Evolutionary conservation across 2,797 vertebrate genomes (phyloP).

Genomic region (Melanotaenia maccullochi): DNA sequence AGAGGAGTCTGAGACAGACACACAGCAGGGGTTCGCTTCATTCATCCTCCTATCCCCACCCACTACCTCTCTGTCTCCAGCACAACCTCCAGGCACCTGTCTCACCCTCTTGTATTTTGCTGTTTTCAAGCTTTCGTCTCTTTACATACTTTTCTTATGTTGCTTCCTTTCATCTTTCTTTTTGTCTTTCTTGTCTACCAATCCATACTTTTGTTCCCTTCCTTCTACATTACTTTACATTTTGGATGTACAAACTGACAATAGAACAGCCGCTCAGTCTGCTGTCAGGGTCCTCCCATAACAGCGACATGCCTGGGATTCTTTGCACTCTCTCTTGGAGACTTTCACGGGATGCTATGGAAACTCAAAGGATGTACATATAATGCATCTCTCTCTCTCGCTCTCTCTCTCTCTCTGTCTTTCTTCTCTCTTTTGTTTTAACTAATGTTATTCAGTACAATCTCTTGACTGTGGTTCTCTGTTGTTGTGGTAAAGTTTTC

Average conservation of each 20-base stretch:
- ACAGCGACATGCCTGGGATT: conserved; percentile 71
- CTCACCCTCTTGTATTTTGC: conserved; percentile 47
- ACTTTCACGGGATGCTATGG: conserved; percentile 73
- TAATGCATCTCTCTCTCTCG: conserved; percentile 44
- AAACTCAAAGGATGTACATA: conserved; percentile 70
- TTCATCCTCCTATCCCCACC: conserved; percentile 82
- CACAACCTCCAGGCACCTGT: conserved; percentile 71
- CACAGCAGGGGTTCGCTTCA: conserved; percentile 84
- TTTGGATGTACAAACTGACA: conserved; percentile 65
- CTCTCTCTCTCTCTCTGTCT: too few species aligned
- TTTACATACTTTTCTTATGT: conserved; percentile 26
- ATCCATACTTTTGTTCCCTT: conserved; percentile 41
- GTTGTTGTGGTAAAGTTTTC: conserved; percentile 54
- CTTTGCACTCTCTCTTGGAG: conserved; percentile 63
- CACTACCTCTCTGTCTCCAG: conserved; percentile 60
- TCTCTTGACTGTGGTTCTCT: conserved; percentile 40
- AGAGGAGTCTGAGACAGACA: conserved; percentile 84
- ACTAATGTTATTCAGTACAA: too few species aligned
- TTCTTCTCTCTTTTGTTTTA: too few species aligned
- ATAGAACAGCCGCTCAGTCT: conserved; percentile 66
- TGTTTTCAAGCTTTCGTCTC: conserved; percentile 34
- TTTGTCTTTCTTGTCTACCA: conserved; percentile 26
- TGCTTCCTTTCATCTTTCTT: conserved; percentile 17
- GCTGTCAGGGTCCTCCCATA: conserved; percentile 62
- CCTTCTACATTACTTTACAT: conserved; percentile 31